phyloP scores from a whole-genome alignment of 2,797 vertebrate genomes.

The Anguilla obscura region DNA sequence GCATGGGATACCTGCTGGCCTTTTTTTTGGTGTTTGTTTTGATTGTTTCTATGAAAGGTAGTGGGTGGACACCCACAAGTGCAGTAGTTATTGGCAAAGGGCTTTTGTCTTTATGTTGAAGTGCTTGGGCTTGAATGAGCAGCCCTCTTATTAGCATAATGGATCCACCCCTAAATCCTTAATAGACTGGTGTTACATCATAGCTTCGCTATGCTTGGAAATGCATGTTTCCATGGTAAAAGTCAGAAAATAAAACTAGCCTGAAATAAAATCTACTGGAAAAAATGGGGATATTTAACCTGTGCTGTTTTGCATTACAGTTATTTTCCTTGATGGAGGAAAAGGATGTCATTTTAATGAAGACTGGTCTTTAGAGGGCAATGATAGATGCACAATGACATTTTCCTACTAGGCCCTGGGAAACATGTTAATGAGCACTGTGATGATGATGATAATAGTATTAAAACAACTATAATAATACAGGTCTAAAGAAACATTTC shows the following conservation, averaged over 20 bases:
- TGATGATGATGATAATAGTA: background rate
- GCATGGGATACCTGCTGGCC: background rate
- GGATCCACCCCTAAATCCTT: background rate
- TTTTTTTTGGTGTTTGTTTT: background rate
- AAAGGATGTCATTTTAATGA: background rate
- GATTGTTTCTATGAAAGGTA: constrained; percentile 17
- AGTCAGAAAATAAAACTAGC: background rate
- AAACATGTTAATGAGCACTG: background rate
- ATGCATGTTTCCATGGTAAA: constrained; percentile 5
- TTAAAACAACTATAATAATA: background rate
- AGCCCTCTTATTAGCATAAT: constrained; percentile 10
- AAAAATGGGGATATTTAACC: background rate
- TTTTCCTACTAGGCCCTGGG: background rate
- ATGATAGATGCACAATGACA: background rate
- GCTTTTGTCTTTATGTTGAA: background rate
- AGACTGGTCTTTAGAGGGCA: background rate
- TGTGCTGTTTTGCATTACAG: background rate
- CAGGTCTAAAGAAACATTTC: background rate
- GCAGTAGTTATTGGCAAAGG: background rate
- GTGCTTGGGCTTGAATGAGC: background rate
- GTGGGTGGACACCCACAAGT: background rate
- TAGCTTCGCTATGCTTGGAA: background rate
- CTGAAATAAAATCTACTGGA: background rate
- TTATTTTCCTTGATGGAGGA: background rate
- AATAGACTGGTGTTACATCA: background rate